These are phyloP conservation scores for Cephalotes varians DNA, from an alignment of 2,888 invertebrate species.

Conservation along the genomic window DNA sequence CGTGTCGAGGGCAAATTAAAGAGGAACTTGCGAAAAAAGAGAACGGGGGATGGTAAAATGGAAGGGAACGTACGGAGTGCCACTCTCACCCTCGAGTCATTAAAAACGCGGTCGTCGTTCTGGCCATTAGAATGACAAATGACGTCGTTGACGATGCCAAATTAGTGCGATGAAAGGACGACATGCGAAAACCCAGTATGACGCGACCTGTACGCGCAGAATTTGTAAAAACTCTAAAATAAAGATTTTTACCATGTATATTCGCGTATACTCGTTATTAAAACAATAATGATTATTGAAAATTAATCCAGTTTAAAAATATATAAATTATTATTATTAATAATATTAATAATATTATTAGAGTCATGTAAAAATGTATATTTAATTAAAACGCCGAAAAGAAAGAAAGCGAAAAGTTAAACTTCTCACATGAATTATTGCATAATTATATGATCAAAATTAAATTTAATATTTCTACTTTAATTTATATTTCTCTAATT, in stretches of 20 bases:
- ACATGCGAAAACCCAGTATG: conserved; percentile 60
- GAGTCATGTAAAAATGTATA: not conserved
- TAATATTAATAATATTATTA: not conserved
- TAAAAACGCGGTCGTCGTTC: conserved; percentile 80
- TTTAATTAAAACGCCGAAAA: not conserved
- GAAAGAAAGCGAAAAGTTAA: not conserved
- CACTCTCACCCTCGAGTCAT: conserved; percentile 73
- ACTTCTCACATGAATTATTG: not conserved
- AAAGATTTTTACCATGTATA: conserved; percentile 23
- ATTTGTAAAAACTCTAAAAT: conserved; percentile 65
- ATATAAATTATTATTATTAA: conserved; percentile 22
- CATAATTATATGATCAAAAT: not conserved
- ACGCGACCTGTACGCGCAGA: conserved; percentile 59
- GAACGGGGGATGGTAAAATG: conserved; percentile 48
- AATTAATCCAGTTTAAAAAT: conserved; percentile 32
- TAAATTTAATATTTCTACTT: not conserved
- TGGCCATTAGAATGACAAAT: conserved; percentile 84
- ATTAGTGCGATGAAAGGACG: conserved; percentile 82
- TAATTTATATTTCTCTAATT: conserved; percentile 5
- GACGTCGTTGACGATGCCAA: conserved; percentile 84
- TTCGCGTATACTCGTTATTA: not conserved
- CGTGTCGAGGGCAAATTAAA: conserved; percentile 80
- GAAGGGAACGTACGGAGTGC: conserved; percentile 36
- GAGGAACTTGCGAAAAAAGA: conserved; percentile 73
- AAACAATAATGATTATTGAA: conserved; percentile 6